Evolutionary conservation across 2,797 vertebrate genomes (phyloP), one percentile per base, ranked within the genome.

Genomic region (Chelon auratus): DNA sequence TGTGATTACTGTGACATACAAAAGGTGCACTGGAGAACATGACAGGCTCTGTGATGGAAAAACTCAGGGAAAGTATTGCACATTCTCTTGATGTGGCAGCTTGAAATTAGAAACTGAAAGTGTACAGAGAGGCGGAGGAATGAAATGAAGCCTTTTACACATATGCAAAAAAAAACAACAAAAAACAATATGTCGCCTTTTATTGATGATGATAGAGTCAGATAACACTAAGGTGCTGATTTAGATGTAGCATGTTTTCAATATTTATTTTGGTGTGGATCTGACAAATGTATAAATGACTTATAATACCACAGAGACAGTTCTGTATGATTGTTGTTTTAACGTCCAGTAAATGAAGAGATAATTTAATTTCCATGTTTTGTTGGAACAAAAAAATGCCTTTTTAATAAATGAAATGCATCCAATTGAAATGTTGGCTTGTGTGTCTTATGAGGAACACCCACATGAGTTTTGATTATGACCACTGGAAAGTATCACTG

Each of bases 201-300:
- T 52, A 15, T 57, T 37, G 43, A 81, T 59, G 30, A 67, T 17
- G 17, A 30, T 17, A 51, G 37, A 67, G 36, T 75, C 73, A 56
- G 64, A 73, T 36, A 87, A 91, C 90, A 93, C 91, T 91, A 93
- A 87, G 22, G 15, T 20, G 7, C 45, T 78, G 4, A 55, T 77
- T 71, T 60, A 72, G 63, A 64, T 56, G 62, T 84, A 82, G 68
- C 64, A 60, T 77, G 62, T 75, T 66, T 45, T 45, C 55, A 40
- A 42, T 90, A 90, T 92, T 91, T 92, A 92, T 93, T 91, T 42
- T 37, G 17, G 37, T 73, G 54, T 69, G 12, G 10, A 73, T 72
- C 50, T 73, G 69, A 76, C 50, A 51, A 43, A 50, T 65, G 40
- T 73, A 33, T 75, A 52, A 82, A 85, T 87, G 42, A 88, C 76